A percentile compares a stretch with the other conserved stretches of the same genome.
Conservation (phyloP, 2,113 vertebrate genomes). For the Leptosomus discolor region DNA sequence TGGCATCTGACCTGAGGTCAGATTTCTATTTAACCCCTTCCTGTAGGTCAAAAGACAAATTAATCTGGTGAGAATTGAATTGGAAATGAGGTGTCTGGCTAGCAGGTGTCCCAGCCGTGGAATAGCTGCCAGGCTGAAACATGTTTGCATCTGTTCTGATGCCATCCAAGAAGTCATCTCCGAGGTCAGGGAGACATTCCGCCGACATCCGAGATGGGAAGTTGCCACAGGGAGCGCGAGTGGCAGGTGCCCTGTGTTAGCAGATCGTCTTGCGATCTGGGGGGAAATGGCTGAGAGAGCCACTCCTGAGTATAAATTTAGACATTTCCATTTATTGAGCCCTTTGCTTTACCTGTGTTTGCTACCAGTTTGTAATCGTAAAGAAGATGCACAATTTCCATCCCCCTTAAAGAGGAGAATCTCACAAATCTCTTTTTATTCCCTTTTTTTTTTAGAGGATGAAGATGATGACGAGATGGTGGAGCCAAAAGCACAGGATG, state of each 20-base stretch:
- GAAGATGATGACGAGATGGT: slow-evolving; percentile 93
- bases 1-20: slow-evolving; percentile 78
- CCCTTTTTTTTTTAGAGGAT: slow-evolving; percentile 82
- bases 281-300: not conserved
- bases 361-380: not conserved
- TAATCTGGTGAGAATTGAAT: slow-evolving; percentile 76
- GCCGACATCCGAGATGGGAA: slow-evolving; percentile 63
- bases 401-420: not conserved
- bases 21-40: slow-evolving; percentile 83
- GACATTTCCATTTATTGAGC: slow-evolving; percentile 5
- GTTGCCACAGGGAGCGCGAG: slow-evolving; percentile 30
- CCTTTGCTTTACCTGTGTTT: slow-evolving; percentile 18
- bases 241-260: slow-evolving; percentile 75
- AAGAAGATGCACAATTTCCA: not conserved
- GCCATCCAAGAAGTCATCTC: slow-evolving; percentile 70
- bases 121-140: slow-evolving; percentile 77
- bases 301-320: not conserved
- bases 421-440: slow-evolving; percentile 37
- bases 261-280: slow-evolving; percentile 4
- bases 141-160: slow-evolving; percentile 64
- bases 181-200: slow-evolving; percentile 75
- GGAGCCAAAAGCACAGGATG: slow-evolving; percentile 83
- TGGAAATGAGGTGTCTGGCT: slow-evolving; percentile 77
- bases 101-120: slow-evolving; percentile 83
- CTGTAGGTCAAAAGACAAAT: slow-evolving; percentile 77